A percentile compares a stretch with the other conserved stretches of the same genome.
These are phyloP conservation scores for Drosophila gunungcola DNA, from an alignment of 1,140 invertebrate genomes.

Conservation along the genomic window DNA sequence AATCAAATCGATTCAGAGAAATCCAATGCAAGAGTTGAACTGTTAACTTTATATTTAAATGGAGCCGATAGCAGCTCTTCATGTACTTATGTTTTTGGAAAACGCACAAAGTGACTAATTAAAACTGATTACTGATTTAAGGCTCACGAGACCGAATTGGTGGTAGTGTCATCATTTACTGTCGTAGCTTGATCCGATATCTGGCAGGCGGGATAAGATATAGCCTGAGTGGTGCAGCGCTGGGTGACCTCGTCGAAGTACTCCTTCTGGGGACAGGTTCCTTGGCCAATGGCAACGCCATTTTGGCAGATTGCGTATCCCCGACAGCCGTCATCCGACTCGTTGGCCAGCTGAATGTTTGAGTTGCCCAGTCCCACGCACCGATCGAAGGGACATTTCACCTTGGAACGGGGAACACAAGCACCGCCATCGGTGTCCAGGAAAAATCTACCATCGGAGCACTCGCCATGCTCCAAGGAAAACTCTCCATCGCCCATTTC, in stretches of 20 bases:
- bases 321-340: slow-evolving; percentile 62
- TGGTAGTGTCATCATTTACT: slow-evolving; percentile 22
- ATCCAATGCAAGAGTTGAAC: not conserved
- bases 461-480: slow-evolving; percentile 56
- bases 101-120: slow-evolving; percentile 27
- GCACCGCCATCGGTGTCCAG: slow-evolving; percentile 42
- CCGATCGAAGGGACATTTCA: slow-evolving; percentile 63
- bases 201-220: slow-evolving; percentile 66
- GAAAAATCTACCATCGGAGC: slow-evolving; percentile 64
- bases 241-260: slow-evolving; percentile 75
- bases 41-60: not conserved
- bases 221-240: slow-evolving; percentile 51
- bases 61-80: slow-evolving; percentile 9
- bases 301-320: slow-evolving; percentile 71
- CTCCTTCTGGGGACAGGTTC: slow-evolving; percentile 58
- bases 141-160: slow-evolving; percentile 18
- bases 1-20: not conserved
- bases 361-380: slow-evolving; percentile 64
- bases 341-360: slow-evolving; percentile 68
- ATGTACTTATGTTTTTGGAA: slow-evolving; percentile 12
- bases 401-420: slow-evolving; percentile 61
- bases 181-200: slow-evolving; percentile 24
- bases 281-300: slow-evolving; percentile 59
- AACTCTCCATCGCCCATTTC: slow-evolving; percentile 32
- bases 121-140: slow-evolving; percentile 27